Base-by-base conservation (phyloP, 2,113 vertebrate species). In the Cyprinodon tularosa region DNA sequence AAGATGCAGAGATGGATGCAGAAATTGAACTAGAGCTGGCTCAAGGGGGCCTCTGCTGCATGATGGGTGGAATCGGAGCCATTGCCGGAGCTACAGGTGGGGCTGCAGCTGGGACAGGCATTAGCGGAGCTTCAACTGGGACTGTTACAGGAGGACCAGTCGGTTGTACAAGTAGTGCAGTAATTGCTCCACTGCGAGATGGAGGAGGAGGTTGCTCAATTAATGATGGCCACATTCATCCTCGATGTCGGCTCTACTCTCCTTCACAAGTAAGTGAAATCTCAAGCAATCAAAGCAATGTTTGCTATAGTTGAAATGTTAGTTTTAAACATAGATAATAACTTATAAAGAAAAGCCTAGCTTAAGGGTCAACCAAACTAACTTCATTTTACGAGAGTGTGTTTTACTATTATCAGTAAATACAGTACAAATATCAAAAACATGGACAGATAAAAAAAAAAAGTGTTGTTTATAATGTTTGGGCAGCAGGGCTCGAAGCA, bases 1-100 rank as follows among this genome's bases (percentile, higher is more conserved):
- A 99, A 89, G 97, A 99, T 3, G 97, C 97, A 0, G 98, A 99
- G 93, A 96, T 99, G 97, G 98, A 99, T 8, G 97, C 97, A 0
- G 98, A 99, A 91, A 96, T 99, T 29, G 96, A 99, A 91, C 88
- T 98, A 65, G 97, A 99, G 94, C 91, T 98, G 90, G 95, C 97
- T 17, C 97, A 97, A 17, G 94, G 97, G 2, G 92, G 90, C 13
- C 93, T 94, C 53, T 95, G 94, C 87, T 95, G 94, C 84, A 89
- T 94, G 91, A 89, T 93, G 89, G 94, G 94, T 0, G 91, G 92
- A 45, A 84, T 91, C 3, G 95, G 94, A 0, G 62, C 88, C 0
- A 91, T 61, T 3, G 90, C 85, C 0, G 90, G 90, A 10, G 79
- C 86, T 1, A 85, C 90, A 0, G 84, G 82, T 0, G 87, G 39